Evolutionary conservation across 2,113 vertebrate species (phyloP), one percentile per base, ranked within the genome.

Genomic region (Cryptomyrus ogoouensis): DNA sequence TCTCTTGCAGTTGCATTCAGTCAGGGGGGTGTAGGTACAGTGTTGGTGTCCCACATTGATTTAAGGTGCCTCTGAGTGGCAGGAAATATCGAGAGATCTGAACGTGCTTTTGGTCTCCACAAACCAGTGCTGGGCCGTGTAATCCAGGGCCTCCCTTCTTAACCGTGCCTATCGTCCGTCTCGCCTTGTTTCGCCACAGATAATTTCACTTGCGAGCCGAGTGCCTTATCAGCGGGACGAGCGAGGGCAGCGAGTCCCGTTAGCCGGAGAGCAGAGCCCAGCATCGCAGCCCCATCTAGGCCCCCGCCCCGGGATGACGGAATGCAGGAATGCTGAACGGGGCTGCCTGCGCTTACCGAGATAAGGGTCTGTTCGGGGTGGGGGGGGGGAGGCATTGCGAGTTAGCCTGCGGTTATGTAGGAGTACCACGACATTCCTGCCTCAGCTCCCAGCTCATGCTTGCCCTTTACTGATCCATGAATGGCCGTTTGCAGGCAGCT

Each of bases 261-360:
- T 27, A 66, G n/a, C n/a, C 62, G 24, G n/a, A 31, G 62, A 66
- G 80, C 80, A 10, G 39, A 19, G 39, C 24, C 83, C 44, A 42
- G 44, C 42, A 4, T 47, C 21, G 39, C 44, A 12, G 35, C 74
- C 74, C 70, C 27, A 24, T 47, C 2, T 39, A n/a, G 39, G 31
- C 17, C 19, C 9, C 39, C 8, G 12, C 19, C n/a, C n/a, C 31
- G 6, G 50, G 66, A 83, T 80, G 70, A n/a, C 35, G 56, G 83
- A 24, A 90, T 52, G 58, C 42, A 47, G 24, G 87, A 77, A 88
- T 47, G 53, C 84, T 87, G 87, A 89, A 13, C 9, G 13, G 35
- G 35, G 77, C 47, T 50, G 70, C 15, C 87, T 77, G 24, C 19
- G 90, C 88, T 80, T 84, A 62, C 49, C 13, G 19, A 90, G 90